Evolutionary conservation across 2,888 invertebrate species (phyloP).

Genomic region (Amiota mariae): DNA sequence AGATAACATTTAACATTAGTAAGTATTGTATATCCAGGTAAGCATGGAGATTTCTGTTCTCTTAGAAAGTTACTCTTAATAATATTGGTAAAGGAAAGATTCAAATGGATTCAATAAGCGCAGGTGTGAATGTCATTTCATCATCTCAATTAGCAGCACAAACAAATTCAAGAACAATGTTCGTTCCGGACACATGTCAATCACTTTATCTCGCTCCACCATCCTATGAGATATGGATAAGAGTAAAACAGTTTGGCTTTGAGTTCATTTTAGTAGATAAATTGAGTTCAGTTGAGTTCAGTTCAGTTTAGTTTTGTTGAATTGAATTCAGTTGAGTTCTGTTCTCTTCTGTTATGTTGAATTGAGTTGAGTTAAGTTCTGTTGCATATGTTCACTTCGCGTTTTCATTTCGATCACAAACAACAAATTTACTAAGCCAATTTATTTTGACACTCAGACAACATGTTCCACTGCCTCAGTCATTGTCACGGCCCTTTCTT

Average conservation of each 20-base stretch:
- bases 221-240: background rate
- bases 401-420: slow-evolving; percentile 23
- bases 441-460: slow-evolving; percentile 32
- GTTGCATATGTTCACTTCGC: slow-evolving; percentile 29
- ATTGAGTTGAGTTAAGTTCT: slow-evolving; percentile 2
- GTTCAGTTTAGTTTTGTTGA: background rate
- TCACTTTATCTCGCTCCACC: slow-evolving; percentile 25
- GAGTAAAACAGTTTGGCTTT: background rate
- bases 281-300: slow-evolving; percentile 11
- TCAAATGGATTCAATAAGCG: slow-evolving; percentile 8
- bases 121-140: slow-evolving; percentile 28
- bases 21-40: too few species aligned
- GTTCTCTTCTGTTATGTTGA: background rate
- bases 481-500: slow-evolving; percentile 5
- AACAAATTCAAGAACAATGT: slow-evolving; percentile 30
- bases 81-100: background rate
- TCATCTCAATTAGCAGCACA: slow-evolving; percentile 23
- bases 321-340: slow-evolving; percentile 1
- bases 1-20: too few species aligned
- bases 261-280: background rate
- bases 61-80: too few species aligned
- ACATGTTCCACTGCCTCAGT: slow-evolving; percentile 22
- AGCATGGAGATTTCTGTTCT: too few species aligned
- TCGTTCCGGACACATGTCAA: slow-evolving; percentile 26
- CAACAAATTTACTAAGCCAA: slow-evolving; percentile 31